Evolutionary conservation across 2,113 vertebrate genomes (phyloP).

Genomic region (Sminthopsis crassicaudata): DNA sequence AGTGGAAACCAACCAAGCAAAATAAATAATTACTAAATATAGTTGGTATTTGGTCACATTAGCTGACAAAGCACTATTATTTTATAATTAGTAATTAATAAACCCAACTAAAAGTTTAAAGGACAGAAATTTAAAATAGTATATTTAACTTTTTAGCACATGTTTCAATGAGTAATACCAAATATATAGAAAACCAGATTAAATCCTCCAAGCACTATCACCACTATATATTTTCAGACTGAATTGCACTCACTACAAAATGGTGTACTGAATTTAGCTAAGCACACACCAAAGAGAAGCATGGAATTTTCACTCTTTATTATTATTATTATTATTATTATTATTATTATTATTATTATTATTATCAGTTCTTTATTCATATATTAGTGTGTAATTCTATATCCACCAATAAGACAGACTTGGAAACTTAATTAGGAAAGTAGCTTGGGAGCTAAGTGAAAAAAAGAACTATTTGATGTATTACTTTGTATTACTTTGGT

Average conservation of each 20-base stretch:
- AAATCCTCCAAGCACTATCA: constrained; percentile 24
- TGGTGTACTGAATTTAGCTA: constrained; percentile 26
- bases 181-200: constrained; percentile 48
- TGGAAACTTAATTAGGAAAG: constrained; percentile 17
- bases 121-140: constrained; percentile 4
- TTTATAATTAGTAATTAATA: constrained; percentile 69
- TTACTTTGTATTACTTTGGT: constrained; percentile 32
- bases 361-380: constrained; percentile 34
- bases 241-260: constrained; percentile 22
- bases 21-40: constrained; percentile 55
- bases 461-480: not conserved
- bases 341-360: no score
- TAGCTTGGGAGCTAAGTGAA: constrained; percentile 10
- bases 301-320: not conserved
- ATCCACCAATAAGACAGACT: constrained; percentile 26
- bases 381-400: constrained; percentile 18
- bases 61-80: constrained; percentile 60
- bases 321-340: no score
- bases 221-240: constrained; percentile 14
- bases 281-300: not conserved
- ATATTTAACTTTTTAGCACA: constrained; percentile 40
- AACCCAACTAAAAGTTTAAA: constrained; percentile 48
- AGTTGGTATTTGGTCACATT: constrained; percentile 64
- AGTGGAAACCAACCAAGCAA: constrained; percentile 59
- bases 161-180: constrained; percentile 31